Evolutionary conservation across 2,113 vertebrate species (phyloP).

Genomic region (Petromus typicus): DNA sequence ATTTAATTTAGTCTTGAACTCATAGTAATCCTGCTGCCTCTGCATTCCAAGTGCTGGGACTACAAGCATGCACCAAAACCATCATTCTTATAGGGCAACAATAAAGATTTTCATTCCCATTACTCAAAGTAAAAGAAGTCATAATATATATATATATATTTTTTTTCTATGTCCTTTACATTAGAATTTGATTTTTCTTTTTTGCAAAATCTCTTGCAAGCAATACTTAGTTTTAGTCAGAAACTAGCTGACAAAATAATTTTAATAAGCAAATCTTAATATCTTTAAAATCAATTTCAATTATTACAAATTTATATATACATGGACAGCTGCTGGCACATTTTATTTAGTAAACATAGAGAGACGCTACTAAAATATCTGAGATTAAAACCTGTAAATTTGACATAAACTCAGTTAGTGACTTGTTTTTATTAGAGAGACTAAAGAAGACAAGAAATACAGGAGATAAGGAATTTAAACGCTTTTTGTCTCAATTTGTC

Average conservation of each 20-base stretch:
- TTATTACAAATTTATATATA: not conserved
- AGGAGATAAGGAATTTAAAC: not conserved
- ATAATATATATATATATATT: not conserved
- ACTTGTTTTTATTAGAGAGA: not conserved
- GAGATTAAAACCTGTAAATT: not conserved
- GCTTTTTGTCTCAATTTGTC: too few species aligned
- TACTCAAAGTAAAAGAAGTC: not conserved
- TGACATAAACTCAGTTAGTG: not conserved
- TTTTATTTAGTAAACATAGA: not conserved
- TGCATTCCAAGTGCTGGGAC: too few species aligned
- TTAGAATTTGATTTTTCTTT: not conserved
- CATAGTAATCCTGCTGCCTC: too few species aligned
- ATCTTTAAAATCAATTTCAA: not conserved
- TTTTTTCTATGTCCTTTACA: not conserved
- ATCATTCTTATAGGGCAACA: fast-evolving
- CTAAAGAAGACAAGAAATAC: not conserved
- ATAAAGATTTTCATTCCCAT: not conserved
- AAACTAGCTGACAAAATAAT: not conserved
- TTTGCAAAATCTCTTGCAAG: not conserved
- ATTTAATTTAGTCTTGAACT: too few species aligned
- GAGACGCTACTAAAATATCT: not conserved
- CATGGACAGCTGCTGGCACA: not conserved
- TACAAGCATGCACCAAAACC: too few species aligned
- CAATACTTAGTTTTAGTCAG: not conserved
- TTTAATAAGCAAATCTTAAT: not conserved